Evolutionary conservation across 2,113 vertebrate species (phyloP), one percentile per base, ranked within the genome.

Genomic region (Otocyon megalotis): DNA sequence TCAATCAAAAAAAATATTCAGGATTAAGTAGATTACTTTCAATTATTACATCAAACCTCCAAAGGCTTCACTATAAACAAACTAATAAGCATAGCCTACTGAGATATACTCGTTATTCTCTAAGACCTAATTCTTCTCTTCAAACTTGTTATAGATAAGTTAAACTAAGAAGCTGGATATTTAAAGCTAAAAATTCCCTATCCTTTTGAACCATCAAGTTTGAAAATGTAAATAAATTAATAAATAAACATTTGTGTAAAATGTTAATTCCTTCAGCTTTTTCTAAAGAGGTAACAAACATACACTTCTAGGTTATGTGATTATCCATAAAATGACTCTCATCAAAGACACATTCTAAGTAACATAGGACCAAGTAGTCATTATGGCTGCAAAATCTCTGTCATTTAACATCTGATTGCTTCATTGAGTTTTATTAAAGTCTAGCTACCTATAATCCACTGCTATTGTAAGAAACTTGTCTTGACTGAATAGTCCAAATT

Each of bases 241-340:
- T 22, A 96, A 76, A 84, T 28, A 26, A 92, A 48, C 19, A 43
- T 16, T 60, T 56, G 22, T 37, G 16, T 32, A 95, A 92, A 93
- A 84, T 82, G 15, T 71, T 65, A 91, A 71, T 32, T 37, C 22
- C 30, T 72, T 83, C 67, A 90, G 37, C 26, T 87, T 87, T 87
- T 85, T 72, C 56, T 81, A 74, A 85, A 43, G 30, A 85, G 58
- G 43, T 94, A 96, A 94, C 93, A 95, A 92, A 69, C 56, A 60
- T 54, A 72, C 1, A 63, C 5, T 43, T 77, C 4, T 82, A 63
- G 32, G 37, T 87, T 84, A n/a, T 87, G 30, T 90, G 12, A 93
- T 84, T 76, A 74, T 32, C 43, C 9, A 88, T 67, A 88, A 81
- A 94, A 43, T n/a, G 87, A 62, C 32, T 88, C 11, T 50, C 14